Conservation (phyloP, 1,140 invertebrate species). For the Hetaerina americana region DNA sequence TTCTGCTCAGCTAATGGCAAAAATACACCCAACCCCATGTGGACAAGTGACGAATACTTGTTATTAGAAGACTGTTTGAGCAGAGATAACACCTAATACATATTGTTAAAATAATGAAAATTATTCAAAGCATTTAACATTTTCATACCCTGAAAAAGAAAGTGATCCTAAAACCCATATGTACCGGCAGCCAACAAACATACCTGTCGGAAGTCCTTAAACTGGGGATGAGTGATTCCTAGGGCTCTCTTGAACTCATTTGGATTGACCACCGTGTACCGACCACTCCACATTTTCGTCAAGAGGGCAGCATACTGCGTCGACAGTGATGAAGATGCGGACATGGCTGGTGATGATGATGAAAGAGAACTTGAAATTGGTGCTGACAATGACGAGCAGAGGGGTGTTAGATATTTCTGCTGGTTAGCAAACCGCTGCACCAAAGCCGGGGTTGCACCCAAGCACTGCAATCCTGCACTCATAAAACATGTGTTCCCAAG, state of each 20-base stretch:
- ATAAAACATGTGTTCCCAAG: slow-evolving; percentile 61
- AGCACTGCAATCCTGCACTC: slow-evolving; percentile 53
- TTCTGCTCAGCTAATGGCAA: no score
- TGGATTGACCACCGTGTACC: slow-evolving; percentile 40
- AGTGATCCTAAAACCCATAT: no score
- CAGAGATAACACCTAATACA: no score
- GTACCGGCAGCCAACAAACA: no score
- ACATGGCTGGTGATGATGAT: slow-evolving; percentile 20
- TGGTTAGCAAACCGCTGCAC: slow-evolving; percentile 34
- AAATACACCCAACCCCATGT: no score
- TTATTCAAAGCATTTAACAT: no score
- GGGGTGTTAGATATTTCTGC: background rate
- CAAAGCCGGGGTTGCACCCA: slow-evolving; percentile 40
- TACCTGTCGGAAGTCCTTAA: slow-evolving; percentile 47
- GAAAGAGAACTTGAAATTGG: background rate
- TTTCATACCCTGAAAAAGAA: no score
- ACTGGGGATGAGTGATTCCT: slow-evolving; percentile 47
- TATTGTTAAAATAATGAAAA: no score
- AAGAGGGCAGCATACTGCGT: slow-evolving; percentile 41
- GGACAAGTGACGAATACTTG: no score
- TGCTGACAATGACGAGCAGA: background rate
- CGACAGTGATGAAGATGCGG: slow-evolving; percentile 29
- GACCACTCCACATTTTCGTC: slow-evolving; percentile 48
- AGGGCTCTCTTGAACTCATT: slow-evolving; percentile 47
- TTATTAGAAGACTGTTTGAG: no score